A percentile compares a stretch with the other conserved stretches of the same genome.
Evolutionary conservation across 2,888 invertebrate species (phyloP).

Genomic region (Ochropacha duplaris): DNA sequence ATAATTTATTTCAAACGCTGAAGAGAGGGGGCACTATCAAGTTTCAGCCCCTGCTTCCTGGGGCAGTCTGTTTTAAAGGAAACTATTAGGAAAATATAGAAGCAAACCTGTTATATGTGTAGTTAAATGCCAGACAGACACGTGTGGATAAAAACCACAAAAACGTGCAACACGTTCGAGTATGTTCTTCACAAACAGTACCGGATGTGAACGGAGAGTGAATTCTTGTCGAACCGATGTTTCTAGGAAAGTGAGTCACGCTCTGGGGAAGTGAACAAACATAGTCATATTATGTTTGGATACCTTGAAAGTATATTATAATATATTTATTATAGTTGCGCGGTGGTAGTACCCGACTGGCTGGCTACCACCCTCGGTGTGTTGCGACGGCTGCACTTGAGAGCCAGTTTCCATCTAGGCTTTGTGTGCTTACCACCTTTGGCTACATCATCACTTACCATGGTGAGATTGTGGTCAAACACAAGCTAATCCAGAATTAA

Average conservation of each 20-base stretch:
- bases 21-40: too few species aligned
- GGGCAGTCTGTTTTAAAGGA: background rate
- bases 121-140: background rate
- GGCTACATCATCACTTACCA: too few species aligned
- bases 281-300: background rate
- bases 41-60: too few species aligned
- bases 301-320: background rate
- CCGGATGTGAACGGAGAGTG: slow-evolving; percentile 57
- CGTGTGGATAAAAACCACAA: slow-evolving; percentile 1
- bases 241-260: slow-evolving; percentile 53
- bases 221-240: slow-evolving; percentile 40
- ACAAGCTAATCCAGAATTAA: too few species aligned
- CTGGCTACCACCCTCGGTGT: too few species aligned
- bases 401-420: too few species aligned
- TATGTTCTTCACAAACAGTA: slow-evolving; percentile 9
- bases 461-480: too few species aligned
- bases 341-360: too few species aligned
- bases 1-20: too few species aligned
- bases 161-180: slow-evolving; percentile 18
- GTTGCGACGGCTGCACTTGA: too few species aligned
- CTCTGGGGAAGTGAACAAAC: background rate
- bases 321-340: too few species aligned
- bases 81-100: background rate
- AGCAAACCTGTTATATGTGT: background rate
- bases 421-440: too few species aligned